These are phyloP conservation scores for Drosophila sordidula DNA, from an alignment of 2,888 invertebrate species.

Conservation along the genomic window DNA sequence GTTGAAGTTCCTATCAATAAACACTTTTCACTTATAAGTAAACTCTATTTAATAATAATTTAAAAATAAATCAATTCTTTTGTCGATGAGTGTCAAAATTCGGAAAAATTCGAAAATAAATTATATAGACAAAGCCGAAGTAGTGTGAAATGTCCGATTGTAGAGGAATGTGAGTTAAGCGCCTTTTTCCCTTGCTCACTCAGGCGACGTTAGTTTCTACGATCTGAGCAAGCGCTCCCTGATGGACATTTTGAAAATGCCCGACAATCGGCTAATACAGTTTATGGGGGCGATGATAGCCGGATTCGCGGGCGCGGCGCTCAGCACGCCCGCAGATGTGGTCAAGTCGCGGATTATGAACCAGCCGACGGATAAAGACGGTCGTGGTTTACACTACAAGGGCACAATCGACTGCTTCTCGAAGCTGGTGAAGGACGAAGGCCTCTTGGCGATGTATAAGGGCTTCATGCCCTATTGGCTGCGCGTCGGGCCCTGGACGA, in stretches of 20 bases:
- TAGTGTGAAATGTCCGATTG: too few relatives aligned
- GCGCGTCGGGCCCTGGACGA: constrained; percentile 52
- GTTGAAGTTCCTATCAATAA: too few relatives aligned
- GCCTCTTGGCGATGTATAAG: constrained; percentile 43
- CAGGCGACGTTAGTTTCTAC: constrained; percentile 91
- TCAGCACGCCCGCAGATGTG: constrained; percentile 94
- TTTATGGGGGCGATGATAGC: constrained; percentile 90
- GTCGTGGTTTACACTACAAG: constrained; percentile 46
- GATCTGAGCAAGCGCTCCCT: constrained; percentile 87
- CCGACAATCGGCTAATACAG: constrained; percentile 85
- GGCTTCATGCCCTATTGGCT: constrained; percentile 55
- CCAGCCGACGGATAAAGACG: constrained; percentile 87
- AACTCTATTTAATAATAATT: too few relatives aligned
- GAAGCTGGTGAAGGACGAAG: constrained; percentile 37
- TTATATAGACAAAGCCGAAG: too few relatives aligned
- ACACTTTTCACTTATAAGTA: too few relatives aligned
- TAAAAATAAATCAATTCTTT: too few relatives aligned
- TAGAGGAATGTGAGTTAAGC: too few relatives aligned
- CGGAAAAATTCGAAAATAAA: too few relatives aligned
- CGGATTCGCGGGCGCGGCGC: constrained; percentile 84
- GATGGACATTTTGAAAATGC: constrained; percentile 4
- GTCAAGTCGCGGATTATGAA: constrained; percentile 96
- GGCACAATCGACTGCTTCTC: constrained; percentile 38
- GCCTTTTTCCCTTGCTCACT: neutral
- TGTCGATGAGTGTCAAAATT: too few relatives aligned